These are phyloP conservation scores for Mimumesa dahlbomi DNA, from an alignment of 2,888 invertebrate species.

Conservation along the genomic window DNA sequence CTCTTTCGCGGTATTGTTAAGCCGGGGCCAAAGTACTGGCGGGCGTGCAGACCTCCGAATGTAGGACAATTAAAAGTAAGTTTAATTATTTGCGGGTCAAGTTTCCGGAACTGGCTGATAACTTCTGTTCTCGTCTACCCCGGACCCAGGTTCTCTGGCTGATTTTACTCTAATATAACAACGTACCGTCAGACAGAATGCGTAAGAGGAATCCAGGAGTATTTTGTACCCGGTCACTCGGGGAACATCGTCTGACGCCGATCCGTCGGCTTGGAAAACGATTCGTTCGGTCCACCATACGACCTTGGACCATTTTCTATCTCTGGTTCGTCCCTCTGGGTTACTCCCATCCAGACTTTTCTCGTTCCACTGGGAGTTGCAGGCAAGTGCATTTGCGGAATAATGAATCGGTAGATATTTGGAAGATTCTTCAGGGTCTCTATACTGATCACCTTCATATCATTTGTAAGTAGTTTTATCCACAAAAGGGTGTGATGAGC, in stretches of 20 bases:
- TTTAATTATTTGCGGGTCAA: conserved; percentile 23
- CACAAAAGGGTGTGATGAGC: no score
- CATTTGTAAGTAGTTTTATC: no score
- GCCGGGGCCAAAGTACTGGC: background rate
- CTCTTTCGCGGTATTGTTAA: conserved; percentile 1
- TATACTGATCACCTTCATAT: no score
- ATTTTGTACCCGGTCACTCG: background rate
- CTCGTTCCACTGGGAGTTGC: no score
- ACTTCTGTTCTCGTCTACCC: no score
- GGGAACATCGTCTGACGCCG: background rate
- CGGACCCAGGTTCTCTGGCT: no score
- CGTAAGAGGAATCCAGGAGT: conserved; percentile 3
- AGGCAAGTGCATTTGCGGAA: no score
- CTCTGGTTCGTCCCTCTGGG: no score
- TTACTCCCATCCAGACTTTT: no score
- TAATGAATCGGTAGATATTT: no score
- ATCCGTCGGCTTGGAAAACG: background rate
- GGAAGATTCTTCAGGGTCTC: no score
- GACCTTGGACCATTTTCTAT: no score
- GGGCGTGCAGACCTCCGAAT: background rate
- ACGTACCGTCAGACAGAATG: conserved; percentile 1
- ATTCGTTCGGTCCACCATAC: background rate
- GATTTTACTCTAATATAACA: conserved; percentile 1
- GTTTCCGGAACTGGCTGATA: background rate
- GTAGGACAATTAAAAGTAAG: conserved; percentile 25